Percentiles rank a stretch among this genome's conserved stretches.
Conservation (phyloP, 2,888 invertebrate genomes). For the Lingula anatina region DNA sequence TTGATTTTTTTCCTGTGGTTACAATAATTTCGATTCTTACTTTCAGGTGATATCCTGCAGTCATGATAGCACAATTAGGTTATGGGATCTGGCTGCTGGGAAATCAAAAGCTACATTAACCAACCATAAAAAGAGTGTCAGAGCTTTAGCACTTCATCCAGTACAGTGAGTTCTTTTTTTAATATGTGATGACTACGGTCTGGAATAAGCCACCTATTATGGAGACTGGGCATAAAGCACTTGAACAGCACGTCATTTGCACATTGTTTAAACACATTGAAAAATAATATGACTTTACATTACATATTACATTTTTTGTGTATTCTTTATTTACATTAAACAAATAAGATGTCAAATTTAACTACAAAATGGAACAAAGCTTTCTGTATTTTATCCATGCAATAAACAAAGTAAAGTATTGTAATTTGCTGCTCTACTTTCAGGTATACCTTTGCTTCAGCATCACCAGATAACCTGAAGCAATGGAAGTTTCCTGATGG, state of each 20-base stretch:
- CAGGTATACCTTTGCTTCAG: slow-evolving; percentile 91
- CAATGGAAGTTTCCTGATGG: slow-evolving; percentile 99
- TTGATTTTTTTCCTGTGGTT: no score
- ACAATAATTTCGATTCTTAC: neutral
- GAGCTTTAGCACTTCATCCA: slow-evolving; percentile 59
- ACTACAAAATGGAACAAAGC: no score
- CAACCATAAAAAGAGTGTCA: slow-evolving; percentile 90
- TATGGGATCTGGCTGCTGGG: slow-evolving; percentile 97
- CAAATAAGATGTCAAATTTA: no score
- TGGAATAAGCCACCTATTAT: neutral
- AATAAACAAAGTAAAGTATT: no score
- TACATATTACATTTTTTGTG: no score
- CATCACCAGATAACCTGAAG: slow-evolving; percentile 97
- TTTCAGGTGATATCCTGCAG: slow-evolving; percentile 71
- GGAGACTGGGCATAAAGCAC: neutral
- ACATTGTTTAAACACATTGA: no score
- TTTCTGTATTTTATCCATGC: no score
- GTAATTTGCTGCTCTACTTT: no score
- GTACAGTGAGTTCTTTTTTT: slow-evolving; percentile 52
- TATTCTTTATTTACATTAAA: no score
- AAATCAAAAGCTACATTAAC: slow-evolving; percentile 90
- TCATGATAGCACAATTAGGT: slow-evolving; percentile 92
- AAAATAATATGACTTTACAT: no score
- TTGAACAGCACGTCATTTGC: no score
- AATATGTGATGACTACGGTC: no score